Evolutionary conservation across 1,140 invertebrate genomes (phyloP), one percentile per base, ranked within the genome.

Genomic region (Leptopilina clavipes): DNA sequence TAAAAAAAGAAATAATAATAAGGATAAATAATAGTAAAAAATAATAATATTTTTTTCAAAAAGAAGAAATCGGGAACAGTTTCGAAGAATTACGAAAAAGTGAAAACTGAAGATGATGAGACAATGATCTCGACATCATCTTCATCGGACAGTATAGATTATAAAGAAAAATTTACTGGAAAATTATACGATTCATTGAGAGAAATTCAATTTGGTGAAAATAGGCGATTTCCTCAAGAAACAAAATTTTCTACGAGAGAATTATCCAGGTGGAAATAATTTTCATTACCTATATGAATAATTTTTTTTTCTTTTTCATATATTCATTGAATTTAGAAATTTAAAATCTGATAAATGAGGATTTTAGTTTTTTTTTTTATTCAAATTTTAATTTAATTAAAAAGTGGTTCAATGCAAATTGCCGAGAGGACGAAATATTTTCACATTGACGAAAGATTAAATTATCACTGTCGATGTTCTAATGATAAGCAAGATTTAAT

Each of bases 381-480:
- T 31, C 25, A 31, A 31, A 31, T 31, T 31, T 31, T 31, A 31
- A 31, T 19, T 25, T 59, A 11, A 59, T 12, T 25, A 3, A 14
- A 43, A 2, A 86, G 85, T 54, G 73, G 80, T 59, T 71, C 83
- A 18, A 74, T 83, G 10, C 54, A 77, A 5, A 18, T 79, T 43
- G 78, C 77, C 0, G 80, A 71, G 18, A 71, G 74, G 1, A 86
- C 76, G 0, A 70, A 71, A 18, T 86, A 87, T 37, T 82, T 73
- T 31, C 85, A 86, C 76, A 59, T 85, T 8, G 78, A 87, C 14
- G 86, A 87, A 48, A 85, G 52, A 2, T 48, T 48, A 45, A 37
- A 52, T 45, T 75, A 56, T 11, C 70, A 70, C 1, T 18, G 31
- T 3, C 72, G 18, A 76, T 71, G 22, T 37, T 54, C 71, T 56